Percentiles rank a stretch among this genome's conserved stretches.
Conservation (phyloP, 2,797 vertebrate species). For the Australoheros facetus region DNA sequence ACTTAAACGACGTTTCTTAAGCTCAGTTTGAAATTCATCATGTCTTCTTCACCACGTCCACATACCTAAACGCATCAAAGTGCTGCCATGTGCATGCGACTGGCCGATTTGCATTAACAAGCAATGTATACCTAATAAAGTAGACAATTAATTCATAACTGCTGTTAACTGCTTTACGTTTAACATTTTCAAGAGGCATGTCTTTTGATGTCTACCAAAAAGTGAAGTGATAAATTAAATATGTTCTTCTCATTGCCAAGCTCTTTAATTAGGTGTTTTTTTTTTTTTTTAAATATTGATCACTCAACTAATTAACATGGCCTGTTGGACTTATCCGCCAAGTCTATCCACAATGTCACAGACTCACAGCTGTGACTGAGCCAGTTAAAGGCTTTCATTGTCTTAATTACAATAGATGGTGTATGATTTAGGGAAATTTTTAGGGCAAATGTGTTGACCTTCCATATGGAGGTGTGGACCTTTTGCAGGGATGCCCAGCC, state of each 20-base stretch:
- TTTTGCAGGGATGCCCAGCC: not conserved
- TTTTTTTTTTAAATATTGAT: not conserved
- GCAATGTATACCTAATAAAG: no score
- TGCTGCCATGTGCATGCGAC: no score
- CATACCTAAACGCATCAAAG: no score
- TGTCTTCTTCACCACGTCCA: no score
- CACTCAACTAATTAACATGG: not conserved
- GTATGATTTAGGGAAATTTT: slow-evolving; percentile 2
- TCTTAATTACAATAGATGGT: not conserved
- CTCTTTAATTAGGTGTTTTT: not conserved
- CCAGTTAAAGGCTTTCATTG: not conserved
- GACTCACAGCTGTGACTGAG: not conserved
- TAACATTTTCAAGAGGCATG: no score
- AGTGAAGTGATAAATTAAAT: no score
- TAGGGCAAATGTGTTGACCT: slow-evolving; percentile 20
- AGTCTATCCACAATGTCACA: not conserved
- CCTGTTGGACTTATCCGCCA: not conserved
- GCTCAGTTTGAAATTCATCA: no score
- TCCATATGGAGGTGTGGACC: slow-evolving; percentile 12
- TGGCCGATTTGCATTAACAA: no score
- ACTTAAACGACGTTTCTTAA: no score
- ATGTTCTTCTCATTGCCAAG: not conserved
- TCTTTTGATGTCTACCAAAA: no score
- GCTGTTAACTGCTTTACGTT: no score
- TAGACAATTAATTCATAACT: no score